Conservation (phyloP, 1,140 invertebrate species). For the Metaphire vulgaris region DNA sequence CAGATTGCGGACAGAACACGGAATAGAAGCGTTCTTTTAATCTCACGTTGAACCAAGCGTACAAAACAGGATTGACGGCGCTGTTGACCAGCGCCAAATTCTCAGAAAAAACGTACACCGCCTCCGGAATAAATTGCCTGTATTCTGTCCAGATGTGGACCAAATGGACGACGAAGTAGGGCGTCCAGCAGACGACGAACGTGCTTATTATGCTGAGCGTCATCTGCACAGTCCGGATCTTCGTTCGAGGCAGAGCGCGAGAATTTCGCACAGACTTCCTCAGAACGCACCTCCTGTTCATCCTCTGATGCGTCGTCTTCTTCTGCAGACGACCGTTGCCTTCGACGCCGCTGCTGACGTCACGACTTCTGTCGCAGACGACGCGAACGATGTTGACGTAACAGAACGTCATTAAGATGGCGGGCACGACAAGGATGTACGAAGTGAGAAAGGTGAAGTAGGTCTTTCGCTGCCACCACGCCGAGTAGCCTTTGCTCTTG, state of each 20-base stretch:
- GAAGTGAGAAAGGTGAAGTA: slow-evolving; percentile 52
- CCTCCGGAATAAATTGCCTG: slow-evolving; percentile 43
- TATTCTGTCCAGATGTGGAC: slow-evolving; percentile 53
- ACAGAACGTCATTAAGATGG: slow-evolving; percentile 51
- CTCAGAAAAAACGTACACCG: slow-evolving; percentile 47
- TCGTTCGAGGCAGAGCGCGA: slow-evolving; percentile 46
- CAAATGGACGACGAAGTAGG: slow-evolving; percentile 52
- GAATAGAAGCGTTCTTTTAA: slow-evolving; percentile 31
- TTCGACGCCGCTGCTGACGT: not conserved
- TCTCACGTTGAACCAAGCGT: slow-evolving; percentile 53
- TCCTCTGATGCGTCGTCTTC: too few species aligned
- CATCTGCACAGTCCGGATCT: slow-evolving; percentile 55
- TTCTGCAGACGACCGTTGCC: too few species aligned
- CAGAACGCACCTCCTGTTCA: too few species aligned
- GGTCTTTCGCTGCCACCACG: slow-evolving; percentile 51
- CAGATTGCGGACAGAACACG: not conserved
- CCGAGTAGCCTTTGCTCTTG: slow-evolving; percentile 50
- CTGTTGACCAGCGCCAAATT: slow-evolving; percentile 52
- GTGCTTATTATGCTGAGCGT: slow-evolving; percentile 51
- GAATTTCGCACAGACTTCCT: slow-evolving; percentile 36
- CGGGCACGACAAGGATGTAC: slow-evolving; percentile 51
- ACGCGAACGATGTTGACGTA: slow-evolving; percentile 51
- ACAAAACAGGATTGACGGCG: slow-evolving; percentile 52
- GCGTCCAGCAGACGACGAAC: slow-evolving; percentile 54
- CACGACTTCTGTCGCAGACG: slow-evolving; percentile 42